Conservation (phyloP, 2,113 vertebrate genomes). For the Hippocampus barbouri region DNA sequence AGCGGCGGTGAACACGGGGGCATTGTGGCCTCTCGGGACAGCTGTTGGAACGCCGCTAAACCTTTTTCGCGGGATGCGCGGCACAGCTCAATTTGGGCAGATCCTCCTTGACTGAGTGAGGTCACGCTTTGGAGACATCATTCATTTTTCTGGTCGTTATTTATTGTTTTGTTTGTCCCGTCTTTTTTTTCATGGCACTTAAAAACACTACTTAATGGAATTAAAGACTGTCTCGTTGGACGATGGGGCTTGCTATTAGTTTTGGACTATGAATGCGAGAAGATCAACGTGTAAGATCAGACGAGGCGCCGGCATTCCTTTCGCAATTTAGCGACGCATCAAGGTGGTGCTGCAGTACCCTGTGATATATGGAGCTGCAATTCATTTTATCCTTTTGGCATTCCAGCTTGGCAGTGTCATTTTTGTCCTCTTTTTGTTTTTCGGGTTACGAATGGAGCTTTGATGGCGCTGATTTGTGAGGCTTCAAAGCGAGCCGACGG, state of each 20-base stretch:
- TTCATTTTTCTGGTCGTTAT: neutral
- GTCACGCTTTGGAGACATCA: neutral
- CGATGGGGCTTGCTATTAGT: neutral
- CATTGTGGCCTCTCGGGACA: conserved; percentile 35
- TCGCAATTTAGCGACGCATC: no score
- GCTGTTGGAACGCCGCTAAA: conserved; percentile 29
- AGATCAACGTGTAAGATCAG: neutral
- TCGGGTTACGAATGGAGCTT: no score
- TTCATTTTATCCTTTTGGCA: no score
- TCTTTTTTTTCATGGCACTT: neutral
- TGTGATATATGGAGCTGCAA: no score
- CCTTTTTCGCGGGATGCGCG: conserved; percentile 21
- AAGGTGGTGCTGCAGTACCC: no score
- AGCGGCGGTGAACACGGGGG: conserved; percentile 18
- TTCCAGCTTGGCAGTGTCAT: no score
- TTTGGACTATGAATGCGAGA: neutral
- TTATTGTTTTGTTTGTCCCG: neutral
- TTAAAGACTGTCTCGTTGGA: neutral
- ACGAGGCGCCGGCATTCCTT: neutral
- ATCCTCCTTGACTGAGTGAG: neutral
- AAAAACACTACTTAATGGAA: neutral
- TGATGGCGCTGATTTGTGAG: no score
- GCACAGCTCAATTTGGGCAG: neutral
- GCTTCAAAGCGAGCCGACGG: no score
- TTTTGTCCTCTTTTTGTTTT: no score